Conservation (phyloP, 2,113 vertebrate species). For the Melanotaenia duboulayi region DNA sequence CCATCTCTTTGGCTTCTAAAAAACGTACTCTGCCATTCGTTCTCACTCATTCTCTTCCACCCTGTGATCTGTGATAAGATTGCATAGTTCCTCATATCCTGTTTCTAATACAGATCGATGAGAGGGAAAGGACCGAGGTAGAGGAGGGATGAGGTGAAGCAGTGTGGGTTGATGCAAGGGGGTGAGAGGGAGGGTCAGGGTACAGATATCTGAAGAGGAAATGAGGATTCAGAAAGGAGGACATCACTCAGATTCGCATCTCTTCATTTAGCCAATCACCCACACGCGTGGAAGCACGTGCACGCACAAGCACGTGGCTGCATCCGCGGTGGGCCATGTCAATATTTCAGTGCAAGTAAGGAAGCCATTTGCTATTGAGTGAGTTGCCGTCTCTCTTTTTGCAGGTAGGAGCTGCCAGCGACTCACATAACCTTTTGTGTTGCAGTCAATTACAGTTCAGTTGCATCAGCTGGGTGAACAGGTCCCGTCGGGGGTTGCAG, state of each 20-base stretch:
- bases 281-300: neutral
- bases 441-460: constrained; percentile 80
- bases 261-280: constrained; percentile 76
- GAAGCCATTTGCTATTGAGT: constrained; percentile 67
- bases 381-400: constrained; percentile 42
- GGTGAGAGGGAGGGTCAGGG: constrained; percentile 35
- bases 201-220: constrained; percentile 79
- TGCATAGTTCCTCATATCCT: constrained; percentile 81
- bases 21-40: constrained; percentile 51
- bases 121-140: constrained; percentile 67
- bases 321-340: constrained; percentile 47
- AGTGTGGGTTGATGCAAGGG: constrained; percentile 58
- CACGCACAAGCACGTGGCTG: neutral
- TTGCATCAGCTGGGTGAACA: constrained; percentile 78
- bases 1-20: constrained; percentile 46
- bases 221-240: constrained; percentile 82
- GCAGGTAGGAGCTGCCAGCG: constrained; percentile 65
- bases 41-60: constrained; percentile 66
- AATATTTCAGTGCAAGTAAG: constrained; percentile 63
- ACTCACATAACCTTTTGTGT: constrained; percentile 74
- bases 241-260: constrained; percentile 80
- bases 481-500: constrained; percentile 67
- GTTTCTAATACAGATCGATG: constrained; percentile 84
- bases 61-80: constrained; percentile 80
- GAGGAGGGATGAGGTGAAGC: constrained; percentile 62